Conservation (phyloP, 2,797 vertebrate species). For the Echeneis naucrates region DNA sequence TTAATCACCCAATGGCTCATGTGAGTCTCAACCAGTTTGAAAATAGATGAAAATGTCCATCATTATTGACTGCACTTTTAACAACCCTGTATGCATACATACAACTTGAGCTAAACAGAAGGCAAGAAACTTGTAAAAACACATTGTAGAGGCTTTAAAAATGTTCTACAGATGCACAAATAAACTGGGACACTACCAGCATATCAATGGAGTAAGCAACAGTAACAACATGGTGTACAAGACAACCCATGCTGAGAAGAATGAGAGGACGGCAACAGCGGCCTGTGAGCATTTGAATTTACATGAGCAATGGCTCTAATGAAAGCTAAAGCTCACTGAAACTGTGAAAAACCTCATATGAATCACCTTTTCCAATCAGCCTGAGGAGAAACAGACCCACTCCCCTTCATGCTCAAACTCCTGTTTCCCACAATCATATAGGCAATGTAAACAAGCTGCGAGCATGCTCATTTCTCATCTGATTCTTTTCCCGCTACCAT, state of each 20-base stretch:
- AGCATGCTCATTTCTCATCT: constrained; percentile 47
- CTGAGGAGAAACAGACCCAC: constrained; percentile 17
- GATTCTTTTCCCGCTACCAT: constrained; percentile 47
- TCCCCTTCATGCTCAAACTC: constrained; percentile 20
- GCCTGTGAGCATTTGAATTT: constrained; percentile 23
- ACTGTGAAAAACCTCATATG: constrained; percentile 36
- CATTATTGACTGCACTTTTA: not conserved
- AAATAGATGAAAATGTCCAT: not conserved
- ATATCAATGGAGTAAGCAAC: not conserved
- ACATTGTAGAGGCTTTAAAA: not conserved
- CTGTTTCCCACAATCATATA: constrained; percentile 30
- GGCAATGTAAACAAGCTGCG: constrained; percentile 51
- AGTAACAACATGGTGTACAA: not conserved
- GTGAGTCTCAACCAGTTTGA: not conserved
- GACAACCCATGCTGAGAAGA: constrained; percentile 7
- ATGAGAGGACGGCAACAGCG: not conserved
- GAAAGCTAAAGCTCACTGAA: constrained; percentile 41
- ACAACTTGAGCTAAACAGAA: not conserved
- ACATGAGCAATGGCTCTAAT: constrained; percentile 30
- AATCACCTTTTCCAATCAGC: constrained; percentile 53
- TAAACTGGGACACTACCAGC: not conserved
- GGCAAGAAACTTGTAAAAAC: not conserved
- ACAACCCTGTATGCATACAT: not conserved
- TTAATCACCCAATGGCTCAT: not conserved
- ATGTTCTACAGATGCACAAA: not conserved